Evolutionary conservation across 2,113 vertebrate genomes (phyloP).

Genomic region (Gymnogyps californianus): DNA sequence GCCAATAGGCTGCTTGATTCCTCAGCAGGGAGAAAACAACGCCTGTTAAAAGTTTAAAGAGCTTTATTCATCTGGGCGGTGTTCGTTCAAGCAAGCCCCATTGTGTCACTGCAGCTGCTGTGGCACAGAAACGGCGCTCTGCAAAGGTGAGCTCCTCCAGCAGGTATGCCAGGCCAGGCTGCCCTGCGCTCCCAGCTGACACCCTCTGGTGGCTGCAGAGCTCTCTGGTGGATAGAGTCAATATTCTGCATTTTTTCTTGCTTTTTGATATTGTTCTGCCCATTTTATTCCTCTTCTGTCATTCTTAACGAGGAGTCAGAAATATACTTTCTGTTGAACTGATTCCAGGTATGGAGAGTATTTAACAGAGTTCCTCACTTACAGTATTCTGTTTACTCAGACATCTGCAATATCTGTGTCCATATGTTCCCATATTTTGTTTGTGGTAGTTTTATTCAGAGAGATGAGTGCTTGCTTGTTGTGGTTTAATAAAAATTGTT

Average conservation of each 20-base stretch:
- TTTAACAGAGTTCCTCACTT: background rate
- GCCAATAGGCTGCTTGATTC: background rate
- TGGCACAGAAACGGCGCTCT: background rate
- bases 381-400: background rate
- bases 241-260: background rate
- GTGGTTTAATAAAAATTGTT: background rate
- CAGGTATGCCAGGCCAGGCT: no score
- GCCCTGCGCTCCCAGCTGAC: background rate
- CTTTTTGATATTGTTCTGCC: background rate
- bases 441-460: background rate
- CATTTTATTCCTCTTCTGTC: accelerated
- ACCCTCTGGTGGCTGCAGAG: background rate
- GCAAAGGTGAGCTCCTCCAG: background rate
- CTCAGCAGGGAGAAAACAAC: background rate
- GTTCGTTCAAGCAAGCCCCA: background rate
- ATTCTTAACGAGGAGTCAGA: background rate
- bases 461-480: accelerated
- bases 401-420: background rate
- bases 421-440: background rate
- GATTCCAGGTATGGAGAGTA: background rate
- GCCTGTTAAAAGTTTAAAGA: background rate
- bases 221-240: background rate
- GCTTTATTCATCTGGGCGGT: background rate
- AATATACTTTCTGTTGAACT: background rate
- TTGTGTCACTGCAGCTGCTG: background rate